phyloP scores from a whole-genome alignment of 2,113 vertebrate genomes.

The Hucho hucho region DNA sequence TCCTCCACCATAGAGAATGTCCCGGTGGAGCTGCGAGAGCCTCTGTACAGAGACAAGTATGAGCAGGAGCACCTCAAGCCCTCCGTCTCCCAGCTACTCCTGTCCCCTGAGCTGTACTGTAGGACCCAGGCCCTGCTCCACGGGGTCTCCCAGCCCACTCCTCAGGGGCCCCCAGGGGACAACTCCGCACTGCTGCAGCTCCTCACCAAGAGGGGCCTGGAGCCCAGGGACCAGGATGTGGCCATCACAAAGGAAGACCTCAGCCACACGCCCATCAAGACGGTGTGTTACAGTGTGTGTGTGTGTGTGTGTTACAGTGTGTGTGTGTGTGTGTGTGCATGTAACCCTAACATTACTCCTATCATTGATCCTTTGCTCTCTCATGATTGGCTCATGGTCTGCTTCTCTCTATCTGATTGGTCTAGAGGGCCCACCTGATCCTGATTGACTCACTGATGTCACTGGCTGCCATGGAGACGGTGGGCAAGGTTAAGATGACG shows the following conservation, averaged over 20 bases:
- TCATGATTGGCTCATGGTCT: background rate
- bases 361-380: background rate
- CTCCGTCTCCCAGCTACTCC: conserved; percentile 76
- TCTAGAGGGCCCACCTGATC: conserved; percentile 80
- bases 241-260: conserved; percentile 79
- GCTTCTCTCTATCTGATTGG: conserved; percentile 30
- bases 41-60: conserved; percentile 83
- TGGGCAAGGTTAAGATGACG: conserved; percentile 73
- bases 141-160: conserved; percentile 24
- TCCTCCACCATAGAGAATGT: conserved; percentile 71
- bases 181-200: conserved; percentile 76
- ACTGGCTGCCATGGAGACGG: conserved; percentile 75
- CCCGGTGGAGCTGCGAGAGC: conserved; percentile 81
- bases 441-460: conserved; percentile 87
- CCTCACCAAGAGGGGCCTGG: conserved; percentile 72
- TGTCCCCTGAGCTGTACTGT: conserved; percentile 84
- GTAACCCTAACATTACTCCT: background rate
- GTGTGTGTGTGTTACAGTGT: too few relatives aligned
- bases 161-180: conserved; percentile 58
- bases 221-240: conserved; percentile 70
- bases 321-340: background rate
- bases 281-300: conserved; percentile 67
- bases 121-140: conserved; percentile 70
- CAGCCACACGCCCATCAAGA: conserved; percentile 79
- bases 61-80: conserved; percentile 83